A percentile compares a stretch with the other conserved stretches of the same genome.
These are phyloP conservation scores for Ailuropoda melanoleuca DNA, from an alignment of 2,113 vertebrate species.

Conservation along the genomic window DNA sequence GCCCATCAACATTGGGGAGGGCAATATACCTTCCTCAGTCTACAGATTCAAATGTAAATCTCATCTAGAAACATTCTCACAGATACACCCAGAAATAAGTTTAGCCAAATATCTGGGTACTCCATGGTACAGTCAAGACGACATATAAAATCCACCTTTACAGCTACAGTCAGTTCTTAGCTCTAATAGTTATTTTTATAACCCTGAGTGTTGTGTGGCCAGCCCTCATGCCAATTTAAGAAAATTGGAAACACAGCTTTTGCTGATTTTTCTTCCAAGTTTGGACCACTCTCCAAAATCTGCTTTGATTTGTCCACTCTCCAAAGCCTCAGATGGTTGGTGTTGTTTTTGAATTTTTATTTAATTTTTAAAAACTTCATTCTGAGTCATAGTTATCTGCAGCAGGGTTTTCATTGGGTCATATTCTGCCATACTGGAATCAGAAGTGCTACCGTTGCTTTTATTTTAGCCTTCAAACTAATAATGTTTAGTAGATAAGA, in stretches of 20 bases:
- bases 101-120: background rate
- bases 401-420: background rate
- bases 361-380: background rate
- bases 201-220: background rate
- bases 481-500: background rate
- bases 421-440: background rate
- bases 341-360: background rate
- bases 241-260: background rate
- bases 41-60: background rate
- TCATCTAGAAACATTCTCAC: background rate
- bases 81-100: background rate
- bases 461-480: background rate
- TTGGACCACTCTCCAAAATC: background rate
- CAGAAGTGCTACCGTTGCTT: background rate
- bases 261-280: background rate
- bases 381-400: background rate
- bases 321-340: background rate
- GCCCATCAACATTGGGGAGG: background rate
- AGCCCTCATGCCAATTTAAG: background rate
- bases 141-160: background rate
- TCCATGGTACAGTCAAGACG: background rate
- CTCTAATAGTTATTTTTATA: background rate
- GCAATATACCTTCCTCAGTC: background rate
- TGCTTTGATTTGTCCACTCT: background rate
- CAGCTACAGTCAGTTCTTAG: background rate